Evolutionary conservation across 2,113 vertebrate genomes (phyloP).

Genomic region (Oreotragus oreotragus): DNA sequence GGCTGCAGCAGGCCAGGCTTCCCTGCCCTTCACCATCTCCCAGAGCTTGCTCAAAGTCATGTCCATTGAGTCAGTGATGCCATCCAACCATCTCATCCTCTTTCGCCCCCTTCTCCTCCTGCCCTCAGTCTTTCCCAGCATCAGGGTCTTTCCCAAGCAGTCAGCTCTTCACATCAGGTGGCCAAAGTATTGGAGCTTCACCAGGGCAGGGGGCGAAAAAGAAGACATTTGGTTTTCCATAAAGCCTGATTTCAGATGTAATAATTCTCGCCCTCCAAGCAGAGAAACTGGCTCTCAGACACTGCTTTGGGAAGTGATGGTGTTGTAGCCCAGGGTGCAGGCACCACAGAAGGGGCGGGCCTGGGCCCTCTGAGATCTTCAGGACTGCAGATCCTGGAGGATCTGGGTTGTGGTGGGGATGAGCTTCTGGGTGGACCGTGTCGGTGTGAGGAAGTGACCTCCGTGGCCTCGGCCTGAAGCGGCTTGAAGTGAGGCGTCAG

Average conservation of each 20-base stretch:
- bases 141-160: not conserved
- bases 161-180: not conserved
- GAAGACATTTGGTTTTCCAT: not conserved
- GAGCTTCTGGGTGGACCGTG: no score
- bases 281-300: no score
- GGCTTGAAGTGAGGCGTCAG: not conserved
- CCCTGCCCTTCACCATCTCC: not conserved
- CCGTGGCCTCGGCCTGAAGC: not conserved
- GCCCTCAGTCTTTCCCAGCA: not conserved
- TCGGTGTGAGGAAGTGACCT: not conserved
- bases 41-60: not conserved
- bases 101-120: not conserved
- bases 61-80: not conserved
- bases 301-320: not conserved
- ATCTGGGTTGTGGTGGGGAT: fast-evolving
- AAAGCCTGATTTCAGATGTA: not conserved
- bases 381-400: fast-evolving
- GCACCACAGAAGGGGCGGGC: fast-evolving
- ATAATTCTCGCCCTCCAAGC: fast-evolving
- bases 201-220: fast-evolving
- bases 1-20: fast-evolving
- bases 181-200: not conserved
- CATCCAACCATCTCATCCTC: not conserved
- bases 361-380: not conserved
- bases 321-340: fast-evolving